A percentile compares a stretch with the other conserved stretches of the same genome.
Evolutionary conservation across 2,888 invertebrate genomes (phyloP).

Genomic region (Metallyticus violacea): DNA sequence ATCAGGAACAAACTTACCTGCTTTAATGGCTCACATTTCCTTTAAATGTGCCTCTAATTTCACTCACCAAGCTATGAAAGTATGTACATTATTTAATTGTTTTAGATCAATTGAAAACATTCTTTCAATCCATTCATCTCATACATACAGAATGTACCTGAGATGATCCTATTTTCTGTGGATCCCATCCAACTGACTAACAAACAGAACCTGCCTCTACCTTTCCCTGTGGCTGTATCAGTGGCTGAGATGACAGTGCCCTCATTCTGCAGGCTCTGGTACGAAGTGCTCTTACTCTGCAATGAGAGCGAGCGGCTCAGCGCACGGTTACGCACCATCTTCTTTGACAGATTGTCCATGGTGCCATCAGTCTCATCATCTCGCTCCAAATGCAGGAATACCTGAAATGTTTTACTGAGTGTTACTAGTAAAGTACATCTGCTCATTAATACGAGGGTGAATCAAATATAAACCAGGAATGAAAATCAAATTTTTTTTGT

Average conservation of each 20-base stretch:
- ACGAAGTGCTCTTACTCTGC: constrained; percentile 72
- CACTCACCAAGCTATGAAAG: too few species aligned
- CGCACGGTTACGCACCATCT: constrained; percentile 68
- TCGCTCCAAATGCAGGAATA: constrained; percentile 76
- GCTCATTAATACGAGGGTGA: too few species aligned
- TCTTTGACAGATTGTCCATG: constrained; percentile 70
- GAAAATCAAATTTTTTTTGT: too few species aligned
- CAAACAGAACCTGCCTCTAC: constrained; percentile 8
- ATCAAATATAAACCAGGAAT: too few species aligned
- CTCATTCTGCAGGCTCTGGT: constrained; percentile 66
- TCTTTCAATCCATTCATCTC: too few species aligned
- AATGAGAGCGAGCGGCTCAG: constrained; percentile 67
- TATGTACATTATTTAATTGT: too few species aligned
- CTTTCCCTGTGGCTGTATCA: constrained; percentile 2
- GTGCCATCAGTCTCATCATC: constrained; percentile 65
- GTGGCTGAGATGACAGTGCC: constrained; percentile 30
- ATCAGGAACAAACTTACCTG: too few species aligned
- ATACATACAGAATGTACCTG: too few species aligned
- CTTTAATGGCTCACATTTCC: too few species aligned
- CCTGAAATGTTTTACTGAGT: constrained; percentile 46
- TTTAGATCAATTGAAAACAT: too few species aligned
- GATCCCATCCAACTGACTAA: neutral
- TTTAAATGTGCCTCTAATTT: too few species aligned
- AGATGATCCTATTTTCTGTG: neutral
- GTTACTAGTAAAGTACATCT: too few species aligned